Conservation (phyloP, 1,140 invertebrate species). For the Cherax quadricarinatus region DNA sequence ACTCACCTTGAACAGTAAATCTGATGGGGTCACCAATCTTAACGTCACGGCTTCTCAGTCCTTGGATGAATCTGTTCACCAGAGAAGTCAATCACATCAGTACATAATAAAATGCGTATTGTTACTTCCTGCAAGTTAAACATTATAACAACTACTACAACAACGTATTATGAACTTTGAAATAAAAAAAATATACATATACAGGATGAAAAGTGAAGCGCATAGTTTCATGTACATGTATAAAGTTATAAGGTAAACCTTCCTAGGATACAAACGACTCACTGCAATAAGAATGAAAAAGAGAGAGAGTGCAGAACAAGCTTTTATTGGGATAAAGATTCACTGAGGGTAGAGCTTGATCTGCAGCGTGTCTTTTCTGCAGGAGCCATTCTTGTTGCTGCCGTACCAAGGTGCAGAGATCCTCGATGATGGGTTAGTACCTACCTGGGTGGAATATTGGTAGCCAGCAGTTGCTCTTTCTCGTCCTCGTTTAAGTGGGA, state of each 20-base stretch:
- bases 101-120: neutral
- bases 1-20: slow-evolving; percentile 85
- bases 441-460: slow-evolving; percentile 86
- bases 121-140: neutral
- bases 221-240: no score
- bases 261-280: no score
- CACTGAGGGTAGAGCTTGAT: no score
- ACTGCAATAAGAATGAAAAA: no score
- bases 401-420: neutral
- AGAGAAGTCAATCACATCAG: neutral
- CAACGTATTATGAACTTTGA: no score
- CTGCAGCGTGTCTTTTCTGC: no score
- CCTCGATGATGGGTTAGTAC: neutral
- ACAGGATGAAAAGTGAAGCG: no score
- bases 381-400: no score
- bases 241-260: no score
- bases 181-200: no score
- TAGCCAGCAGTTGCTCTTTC: slow-evolving; percentile 78
- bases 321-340: no score
- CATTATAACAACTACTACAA: neutral
- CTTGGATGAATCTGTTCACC: slow-evolving; percentile 81
- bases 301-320: no score
- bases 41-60: slow-evolving; percentile 88
- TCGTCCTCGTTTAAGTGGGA: slow-evolving; percentile 93
- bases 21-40: slow-evolving; percentile 88